Evolutionary conservation across 2,797 vertebrate species (phyloP).

Genomic region (Leptatherina wallacei): DNA sequence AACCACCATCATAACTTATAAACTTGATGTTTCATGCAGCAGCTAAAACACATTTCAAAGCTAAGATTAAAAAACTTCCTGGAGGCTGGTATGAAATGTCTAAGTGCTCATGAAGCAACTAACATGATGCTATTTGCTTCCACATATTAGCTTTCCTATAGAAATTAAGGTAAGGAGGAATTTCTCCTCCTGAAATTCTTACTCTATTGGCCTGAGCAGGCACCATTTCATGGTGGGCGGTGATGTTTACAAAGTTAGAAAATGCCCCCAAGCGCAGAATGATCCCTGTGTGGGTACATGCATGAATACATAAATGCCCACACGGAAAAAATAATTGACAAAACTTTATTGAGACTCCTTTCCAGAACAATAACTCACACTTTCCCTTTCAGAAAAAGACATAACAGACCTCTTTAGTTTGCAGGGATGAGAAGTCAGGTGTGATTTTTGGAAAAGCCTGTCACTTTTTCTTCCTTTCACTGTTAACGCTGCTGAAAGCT

Average conservation of each 20-base stretch:
- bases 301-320: background rate
- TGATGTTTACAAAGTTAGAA: background rate
- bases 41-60: background rate
- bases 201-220: background rate
- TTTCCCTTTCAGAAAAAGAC: too few relatives aligned
- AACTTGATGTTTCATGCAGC: background rate
- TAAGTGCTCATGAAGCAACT: background rate
- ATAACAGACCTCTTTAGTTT: too few relatives aligned
- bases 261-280: background rate
- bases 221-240: background rate
- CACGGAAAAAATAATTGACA: background rate
- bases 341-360: background rate
- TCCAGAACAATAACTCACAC: too few relatives aligned
- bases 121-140: background rate
- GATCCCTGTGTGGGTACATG: background rate
- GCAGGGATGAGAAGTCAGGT: background rate
- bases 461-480: too few relatives aligned
- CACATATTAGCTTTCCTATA: background rate
- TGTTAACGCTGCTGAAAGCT: background rate
- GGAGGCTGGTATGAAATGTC: background rate
- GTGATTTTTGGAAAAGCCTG: background rate
- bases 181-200: background rate
- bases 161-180: background rate
- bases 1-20: background rate
- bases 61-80: background rate